These are phyloP conservation scores for Prosopocoilus inquinatus DNA, from an alignment of 2,888 invertebrate genomes.

Conservation along the genomic window DNA sequence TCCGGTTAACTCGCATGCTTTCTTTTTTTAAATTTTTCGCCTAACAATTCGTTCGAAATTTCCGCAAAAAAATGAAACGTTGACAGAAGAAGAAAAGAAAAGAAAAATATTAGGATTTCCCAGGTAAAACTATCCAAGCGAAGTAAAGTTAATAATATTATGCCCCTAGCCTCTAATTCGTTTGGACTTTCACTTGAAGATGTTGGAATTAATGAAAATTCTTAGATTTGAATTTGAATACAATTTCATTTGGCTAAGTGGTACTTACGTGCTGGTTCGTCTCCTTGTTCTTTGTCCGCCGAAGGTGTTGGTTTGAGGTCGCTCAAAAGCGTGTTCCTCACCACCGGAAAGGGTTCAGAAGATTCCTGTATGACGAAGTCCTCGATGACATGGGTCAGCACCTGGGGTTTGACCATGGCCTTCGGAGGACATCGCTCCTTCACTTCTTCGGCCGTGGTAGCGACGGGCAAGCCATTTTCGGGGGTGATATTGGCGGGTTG, in stretches of 20 bases:
- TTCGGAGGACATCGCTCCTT: conserved; percentile 67
- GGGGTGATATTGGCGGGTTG: conserved; percentile 31
- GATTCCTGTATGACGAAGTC: conserved; percentile 97
- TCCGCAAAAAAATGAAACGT: no score
- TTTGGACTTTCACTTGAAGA: neutral
- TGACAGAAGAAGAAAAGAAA: no score
- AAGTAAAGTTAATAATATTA: no score
- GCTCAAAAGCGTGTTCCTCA: conserved; percentile 45
- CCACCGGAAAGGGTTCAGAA: conserved; percentile 86
- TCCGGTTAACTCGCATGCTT: neutral
- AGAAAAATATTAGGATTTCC: no score
- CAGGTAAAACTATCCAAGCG: no score
- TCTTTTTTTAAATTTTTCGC: no score
- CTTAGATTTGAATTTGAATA: no score
- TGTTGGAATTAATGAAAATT: conserved; percentile 10
- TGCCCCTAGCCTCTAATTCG: no score
- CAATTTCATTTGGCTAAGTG: no score
- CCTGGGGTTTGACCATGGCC: conserved; percentile 93
- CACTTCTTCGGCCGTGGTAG: conserved; percentile 48
- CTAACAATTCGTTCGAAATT: no score
- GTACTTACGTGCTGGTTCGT: conserved; percentile 76
- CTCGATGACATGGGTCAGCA: conserved; percentile 94
- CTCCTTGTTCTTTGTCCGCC: conserved; percentile 59
- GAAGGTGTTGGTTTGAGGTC: conserved; percentile 46
- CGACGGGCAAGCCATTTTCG: conserved; percentile 44